Evolutionary conservation across 2,797 vertebrate genomes (phyloP).

Genomic region (Hybognathus amarus): DNA sequence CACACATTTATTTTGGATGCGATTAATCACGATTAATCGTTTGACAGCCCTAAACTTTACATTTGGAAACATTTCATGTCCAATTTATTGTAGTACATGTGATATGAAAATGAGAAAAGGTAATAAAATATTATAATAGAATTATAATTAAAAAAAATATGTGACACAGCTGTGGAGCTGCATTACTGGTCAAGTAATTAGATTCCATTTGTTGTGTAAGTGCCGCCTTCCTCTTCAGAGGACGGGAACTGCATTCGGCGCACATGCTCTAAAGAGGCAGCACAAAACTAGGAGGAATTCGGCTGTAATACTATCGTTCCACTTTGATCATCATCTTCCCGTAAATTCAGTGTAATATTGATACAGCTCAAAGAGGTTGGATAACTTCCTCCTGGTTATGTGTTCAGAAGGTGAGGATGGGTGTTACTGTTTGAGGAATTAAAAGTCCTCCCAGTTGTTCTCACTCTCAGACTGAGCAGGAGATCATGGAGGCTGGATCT

Average conservation of each 20-base stretch:
- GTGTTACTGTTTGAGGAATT: conserved; percentile 31
- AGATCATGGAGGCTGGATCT: conserved; percentile 24
- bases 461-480: conserved; percentile 25
- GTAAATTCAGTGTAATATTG: neutral
- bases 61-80: neutral
- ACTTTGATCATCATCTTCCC: neutral
- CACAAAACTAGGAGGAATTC: conserved; percentile 1
- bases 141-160: neutral
- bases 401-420: conserved; percentile 10
- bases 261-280: neutral
- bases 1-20: no score
- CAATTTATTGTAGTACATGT: neutral
- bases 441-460: conserved; percentile 29
- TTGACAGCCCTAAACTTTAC: neutral
- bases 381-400: conserved; percentile 1
- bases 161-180: neutral
- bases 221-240: conserved; percentile 21
- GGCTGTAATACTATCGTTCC: conserved; percentile 29
- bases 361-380: neutral
- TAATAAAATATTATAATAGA: conserved; percentile 11
- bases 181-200: conserved; percentile 24
- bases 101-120: neutral
- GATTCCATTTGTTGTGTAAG: conserved; percentile 13
- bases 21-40: no score
- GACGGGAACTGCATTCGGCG: conserved; percentile 6